phyloP scores from a whole-genome alignment of 37 sponge, comb jelly and placozoan species.

The Halisarca cf. caerulea region DNA sequence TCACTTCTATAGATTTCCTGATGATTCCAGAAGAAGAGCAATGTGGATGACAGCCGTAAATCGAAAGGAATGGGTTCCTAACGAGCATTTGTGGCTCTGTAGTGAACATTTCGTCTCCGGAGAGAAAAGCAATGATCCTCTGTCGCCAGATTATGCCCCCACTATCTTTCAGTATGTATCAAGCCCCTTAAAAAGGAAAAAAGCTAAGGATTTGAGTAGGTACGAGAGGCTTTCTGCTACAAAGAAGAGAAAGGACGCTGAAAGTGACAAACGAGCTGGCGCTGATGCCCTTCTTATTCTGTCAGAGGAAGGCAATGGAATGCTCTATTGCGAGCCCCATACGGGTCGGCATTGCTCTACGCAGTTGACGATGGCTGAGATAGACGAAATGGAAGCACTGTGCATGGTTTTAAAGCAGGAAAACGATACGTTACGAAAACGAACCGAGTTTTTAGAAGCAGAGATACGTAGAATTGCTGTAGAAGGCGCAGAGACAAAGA shows the following conservation, averaged over 20 bases:
- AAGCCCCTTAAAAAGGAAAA: slow-evolving; percentile 19
- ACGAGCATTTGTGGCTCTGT: slow-evolving; percentile 5
- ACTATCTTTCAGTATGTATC: not conserved
- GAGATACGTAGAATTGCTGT: not conserved
- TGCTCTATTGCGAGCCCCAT: slow-evolving; percentile 9
- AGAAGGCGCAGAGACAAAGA: slow-evolving; percentile 12
- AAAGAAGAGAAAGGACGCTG: slow-evolving; percentile 38
- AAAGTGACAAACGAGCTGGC: slow-evolving; percentile 16
- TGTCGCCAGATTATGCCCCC: slow-evolving; percentile 25
- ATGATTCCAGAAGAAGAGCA: not conserved
- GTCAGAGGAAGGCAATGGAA: slow-evolving; percentile 35
- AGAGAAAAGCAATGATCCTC: slow-evolving; percentile 22
- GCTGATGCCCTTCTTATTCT: slow-evolving; percentile 4
- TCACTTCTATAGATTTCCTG: slow-evolving; percentile 25
- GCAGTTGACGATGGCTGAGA: not conserved
- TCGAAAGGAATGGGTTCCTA: slow-evolving; percentile 9
- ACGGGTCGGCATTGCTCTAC: slow-evolving; percentile 9
- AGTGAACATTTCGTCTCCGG: slow-evolving; percentile 23
- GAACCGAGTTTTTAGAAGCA: slow-evolving; percentile 11
- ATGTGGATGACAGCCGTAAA: slow-evolving; percentile 14
- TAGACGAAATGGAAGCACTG: not conserved
- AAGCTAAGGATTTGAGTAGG: not conserved
- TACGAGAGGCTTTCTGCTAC: slow-evolving; percentile 35
- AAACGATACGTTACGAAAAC: slow-evolving; percentile 3
- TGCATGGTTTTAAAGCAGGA: slow-evolving; percentile 12